Conservation (phyloP, 2,888 invertebrate species). For the Tethea ocularis region DNA sequence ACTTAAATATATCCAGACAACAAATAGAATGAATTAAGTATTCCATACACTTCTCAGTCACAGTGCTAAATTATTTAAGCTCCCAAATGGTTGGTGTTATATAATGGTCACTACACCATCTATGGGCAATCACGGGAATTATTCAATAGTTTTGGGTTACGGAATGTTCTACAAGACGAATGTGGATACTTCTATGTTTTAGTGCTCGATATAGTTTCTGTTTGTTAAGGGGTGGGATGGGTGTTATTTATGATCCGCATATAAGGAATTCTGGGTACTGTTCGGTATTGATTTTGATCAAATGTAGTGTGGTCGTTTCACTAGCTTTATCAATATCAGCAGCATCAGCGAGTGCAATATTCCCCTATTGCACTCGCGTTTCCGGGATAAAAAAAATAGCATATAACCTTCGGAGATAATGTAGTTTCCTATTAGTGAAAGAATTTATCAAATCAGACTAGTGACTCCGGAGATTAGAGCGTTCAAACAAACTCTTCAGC, state of each 20-base stretch:
- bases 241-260: neutral
- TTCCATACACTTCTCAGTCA: neutral
- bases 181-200: conserved; percentile 5
- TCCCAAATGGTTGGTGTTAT: neutral
- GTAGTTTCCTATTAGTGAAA: no score
- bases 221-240: conserved; percentile 4
- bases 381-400: no score
- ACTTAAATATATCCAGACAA: neutral
- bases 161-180: conserved; percentile 6
- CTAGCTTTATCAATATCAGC: no score
- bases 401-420: no score
- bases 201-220: neutral
- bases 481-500: no score
- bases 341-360: no score
- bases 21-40: neutral
- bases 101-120: conserved; percentile 25
- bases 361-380: no score
- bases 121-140: conserved; percentile 27
- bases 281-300: no score
- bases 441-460: no score
- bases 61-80: conserved; percentile 2
- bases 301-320: no score
- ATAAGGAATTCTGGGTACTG: neutral
- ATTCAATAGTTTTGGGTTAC: conserved; percentile 26
- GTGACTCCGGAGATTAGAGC: no score